Conservation (phyloP, 2,113 vertebrate genomes). For the Eudyptes chrysolophus region DNA sequence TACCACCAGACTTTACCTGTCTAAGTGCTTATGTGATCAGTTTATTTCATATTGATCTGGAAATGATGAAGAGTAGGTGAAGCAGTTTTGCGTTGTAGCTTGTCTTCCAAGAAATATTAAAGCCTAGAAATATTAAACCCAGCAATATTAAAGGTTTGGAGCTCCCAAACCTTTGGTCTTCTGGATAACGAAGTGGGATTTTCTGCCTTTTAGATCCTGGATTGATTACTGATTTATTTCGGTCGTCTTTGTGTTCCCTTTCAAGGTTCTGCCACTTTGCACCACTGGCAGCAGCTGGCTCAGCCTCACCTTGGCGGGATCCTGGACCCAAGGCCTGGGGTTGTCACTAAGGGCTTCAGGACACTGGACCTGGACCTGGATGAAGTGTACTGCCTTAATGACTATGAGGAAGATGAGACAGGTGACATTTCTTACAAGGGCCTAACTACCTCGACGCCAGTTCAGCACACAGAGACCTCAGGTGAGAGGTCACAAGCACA, state of each 20-base stretch:
- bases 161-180: background rate
- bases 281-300: conserved; percentile 98
- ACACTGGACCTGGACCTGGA: conserved; percentile 88
- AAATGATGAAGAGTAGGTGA: background rate
- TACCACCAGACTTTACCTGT: background rate
- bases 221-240: background rate
- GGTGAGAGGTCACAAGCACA: conserved; percentile 81
- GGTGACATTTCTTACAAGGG: conserved; percentile 82
- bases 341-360: conserved; percentile 97
- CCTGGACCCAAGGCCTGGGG: conserved; percentile 91
- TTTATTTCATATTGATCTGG: background rate
- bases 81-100: background rate
- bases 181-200: background rate
- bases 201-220: background rate
- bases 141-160: background rate
- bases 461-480: conserved; percentile 82
- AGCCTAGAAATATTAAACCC: background rate
- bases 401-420: conserved; percentile 95
- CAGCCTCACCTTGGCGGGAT: conserved; percentile 95
- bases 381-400: conserved; percentile 93
- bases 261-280: conserved; percentile 95
- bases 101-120: background rate
- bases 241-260: conserved; percentile 41
- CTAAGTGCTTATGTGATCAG: background rate
- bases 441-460: conserved; percentile 83